Evolutionary conservation across 2,888 invertebrate genomes (phyloP).

Genomic region (Pyrocoelia pectoralis): DNA sequence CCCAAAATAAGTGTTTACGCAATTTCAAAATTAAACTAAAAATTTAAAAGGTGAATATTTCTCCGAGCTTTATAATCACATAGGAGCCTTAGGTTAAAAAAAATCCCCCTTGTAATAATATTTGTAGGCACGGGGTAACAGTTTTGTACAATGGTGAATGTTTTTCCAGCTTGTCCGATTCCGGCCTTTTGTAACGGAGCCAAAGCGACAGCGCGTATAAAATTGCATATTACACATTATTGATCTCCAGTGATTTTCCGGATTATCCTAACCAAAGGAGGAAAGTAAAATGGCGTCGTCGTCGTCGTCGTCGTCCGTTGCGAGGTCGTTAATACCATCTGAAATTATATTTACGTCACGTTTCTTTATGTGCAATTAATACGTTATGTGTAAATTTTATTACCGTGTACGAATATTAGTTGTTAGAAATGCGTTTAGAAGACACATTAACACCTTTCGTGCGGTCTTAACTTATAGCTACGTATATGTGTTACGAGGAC

Average conservation of each 20-base stretch:
- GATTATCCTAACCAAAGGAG: neutral
- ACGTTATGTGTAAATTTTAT: neutral
- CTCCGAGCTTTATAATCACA: constrained; percentile 8
- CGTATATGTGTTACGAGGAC: no score
- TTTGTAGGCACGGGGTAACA: constrained; percentile 55
- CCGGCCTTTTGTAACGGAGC: constrained; percentile 11
- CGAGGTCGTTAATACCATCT: neutral
- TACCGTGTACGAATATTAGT: neutral
- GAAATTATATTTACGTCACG: neutral
- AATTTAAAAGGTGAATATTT: neutral
- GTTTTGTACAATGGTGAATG: constrained; percentile 55
- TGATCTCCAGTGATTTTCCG: constrained; percentile 25
- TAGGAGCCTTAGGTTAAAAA: constrained; percentile 30
- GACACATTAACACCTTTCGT: no score
- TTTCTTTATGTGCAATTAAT: neutral
- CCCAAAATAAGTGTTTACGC: no score
- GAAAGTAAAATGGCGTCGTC: neutral
- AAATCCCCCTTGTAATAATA: constrained; percentile 56
- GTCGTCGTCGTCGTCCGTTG: no score
- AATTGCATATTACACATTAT: constrained; percentile 24
- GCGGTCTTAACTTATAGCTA: no score
- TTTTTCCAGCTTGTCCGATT: constrained; percentile 53
- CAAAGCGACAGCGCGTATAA: constrained; percentile 30
- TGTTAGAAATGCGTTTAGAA: neutral
- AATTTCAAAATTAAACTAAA: no score